phyloP scores from a whole-genome alignment of 2,888 invertebrate genomes.

The Scaeva pyrastri region DNA sequence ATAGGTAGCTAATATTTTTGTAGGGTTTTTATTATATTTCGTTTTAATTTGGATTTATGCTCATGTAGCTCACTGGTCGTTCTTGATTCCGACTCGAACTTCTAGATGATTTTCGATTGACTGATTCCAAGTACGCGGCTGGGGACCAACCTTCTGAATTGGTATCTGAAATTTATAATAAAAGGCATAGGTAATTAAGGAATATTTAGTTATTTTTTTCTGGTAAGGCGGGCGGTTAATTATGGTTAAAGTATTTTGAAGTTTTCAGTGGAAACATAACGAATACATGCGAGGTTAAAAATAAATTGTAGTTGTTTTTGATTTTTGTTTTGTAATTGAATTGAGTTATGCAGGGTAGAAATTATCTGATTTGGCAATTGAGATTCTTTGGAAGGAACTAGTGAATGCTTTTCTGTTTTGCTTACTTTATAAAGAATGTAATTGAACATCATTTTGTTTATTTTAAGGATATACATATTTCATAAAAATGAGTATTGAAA shows the following conservation, averaged over 20 bases:
- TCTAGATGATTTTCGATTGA: slow-evolving; percentile 89
- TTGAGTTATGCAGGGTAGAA: not conserved
- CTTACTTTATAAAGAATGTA: not conserved
- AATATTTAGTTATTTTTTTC: not conserved
- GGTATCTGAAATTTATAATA: slow-evolving; percentile 84
- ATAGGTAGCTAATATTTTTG: slow-evolving; percentile 22
- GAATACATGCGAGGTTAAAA: slow-evolving; percentile 27
- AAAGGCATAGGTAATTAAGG: not conserved
- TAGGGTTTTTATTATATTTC: not conserved
- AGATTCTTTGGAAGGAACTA: not conserved
- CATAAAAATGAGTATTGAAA: too few relatives aligned
- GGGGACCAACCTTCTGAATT: slow-evolving; percentile 97
- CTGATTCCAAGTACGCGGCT: slow-evolving; percentile 93
- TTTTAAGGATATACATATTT: not conserved
- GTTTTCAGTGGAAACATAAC: slow-evolving; percentile 4
- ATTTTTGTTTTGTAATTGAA: not conserved
- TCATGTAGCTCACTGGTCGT: slow-evolving; percentile 75
- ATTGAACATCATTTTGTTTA: not conserved
- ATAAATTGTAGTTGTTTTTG: not conserved
- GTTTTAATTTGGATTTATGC: slow-evolving; percentile 48
- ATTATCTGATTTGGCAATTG: not conserved
- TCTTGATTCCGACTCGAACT: slow-evolving; percentile 86
- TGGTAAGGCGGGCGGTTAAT: not conserved
- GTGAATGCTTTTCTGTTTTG: not conserved
- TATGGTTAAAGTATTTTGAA: slow-evolving; percentile 1